Percentiles rank a stretch among this genome's conserved stretches.
Conservation (phyloP, 2,888 invertebrate species). For the Didymodactylos carnosus region DNA sequence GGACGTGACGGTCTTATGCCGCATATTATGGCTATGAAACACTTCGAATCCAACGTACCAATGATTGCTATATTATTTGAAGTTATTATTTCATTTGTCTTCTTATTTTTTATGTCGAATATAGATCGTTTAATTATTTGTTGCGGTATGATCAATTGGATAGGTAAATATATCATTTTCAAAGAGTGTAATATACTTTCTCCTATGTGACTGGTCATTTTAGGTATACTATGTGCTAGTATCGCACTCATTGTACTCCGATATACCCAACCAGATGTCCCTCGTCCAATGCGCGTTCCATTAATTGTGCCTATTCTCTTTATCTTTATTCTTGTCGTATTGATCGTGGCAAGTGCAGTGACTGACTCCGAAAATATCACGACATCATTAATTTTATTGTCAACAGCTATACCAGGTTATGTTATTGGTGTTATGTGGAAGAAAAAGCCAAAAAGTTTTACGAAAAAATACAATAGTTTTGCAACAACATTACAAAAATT, state of each 20-base stretch:
- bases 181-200: background rate
- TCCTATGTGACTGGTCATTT: background rate
- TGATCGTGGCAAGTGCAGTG: background rate
- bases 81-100: background rate
- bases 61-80: background rate
- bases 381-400: constrained; percentile 26
- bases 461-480: background rate
- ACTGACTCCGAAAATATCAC: background rate
- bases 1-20: constrained; percentile 70
- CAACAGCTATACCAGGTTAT: constrained; percentile 61
- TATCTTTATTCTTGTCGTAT: background rate
- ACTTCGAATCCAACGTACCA: background rate
- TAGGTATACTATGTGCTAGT: background rate
- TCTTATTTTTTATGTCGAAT: background rate
- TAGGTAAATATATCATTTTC: background rate
- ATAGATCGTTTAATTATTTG: background rate
- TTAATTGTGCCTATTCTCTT: background rate
- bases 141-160: background rate
- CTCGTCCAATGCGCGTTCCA: background rate
- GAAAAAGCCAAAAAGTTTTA: constrained; percentile 41
- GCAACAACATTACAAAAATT: constrained; percentile 24
- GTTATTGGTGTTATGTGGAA: constrained; percentile 54
- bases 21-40: background rate
- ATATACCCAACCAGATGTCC: background rate
- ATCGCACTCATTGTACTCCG: background rate